Evolutionary conservation across 2,888 invertebrate species (phyloP).

Genomic region (Rhogogaster chlorosoma): DNA sequence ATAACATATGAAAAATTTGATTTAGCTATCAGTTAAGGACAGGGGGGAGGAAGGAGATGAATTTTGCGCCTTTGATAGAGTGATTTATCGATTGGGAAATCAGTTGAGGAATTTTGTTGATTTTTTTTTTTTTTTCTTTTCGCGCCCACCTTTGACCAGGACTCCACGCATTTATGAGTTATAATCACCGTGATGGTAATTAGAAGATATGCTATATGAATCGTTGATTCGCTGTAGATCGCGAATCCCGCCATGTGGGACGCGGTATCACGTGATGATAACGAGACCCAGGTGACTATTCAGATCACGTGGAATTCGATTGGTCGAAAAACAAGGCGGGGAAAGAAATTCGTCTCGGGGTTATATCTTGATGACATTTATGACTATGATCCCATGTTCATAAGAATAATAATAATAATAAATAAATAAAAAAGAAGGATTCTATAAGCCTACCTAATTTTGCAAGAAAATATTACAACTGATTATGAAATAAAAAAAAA

Average conservation of each 20-base stretch:
- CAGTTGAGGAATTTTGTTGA: background rate
- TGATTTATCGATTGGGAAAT: background rate
- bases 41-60: no score
- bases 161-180: background rate
- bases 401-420: no score
- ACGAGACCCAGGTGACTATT: no score
- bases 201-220: background rate
- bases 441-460: background rate
- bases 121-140: background rate
- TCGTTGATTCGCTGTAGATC: background rate
- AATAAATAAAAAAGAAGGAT: background rate
- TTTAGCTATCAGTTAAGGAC: background rate
- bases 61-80: background rate
- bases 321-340: conserved; percentile 18
- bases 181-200: background rate
- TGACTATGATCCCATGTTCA: background rate
- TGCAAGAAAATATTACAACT: background rate
- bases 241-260: background rate
- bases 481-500: background rate
- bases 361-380: background rate
- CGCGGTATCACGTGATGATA: background rate
- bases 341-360: background rate
- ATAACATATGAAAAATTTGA: background rate
- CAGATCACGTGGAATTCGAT: conserved; percentile 1
- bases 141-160: background rate